phyloP scores from a whole-genome alignment of 2,797 vertebrate genomes.

The Pantherophis vulpinus region DNA sequence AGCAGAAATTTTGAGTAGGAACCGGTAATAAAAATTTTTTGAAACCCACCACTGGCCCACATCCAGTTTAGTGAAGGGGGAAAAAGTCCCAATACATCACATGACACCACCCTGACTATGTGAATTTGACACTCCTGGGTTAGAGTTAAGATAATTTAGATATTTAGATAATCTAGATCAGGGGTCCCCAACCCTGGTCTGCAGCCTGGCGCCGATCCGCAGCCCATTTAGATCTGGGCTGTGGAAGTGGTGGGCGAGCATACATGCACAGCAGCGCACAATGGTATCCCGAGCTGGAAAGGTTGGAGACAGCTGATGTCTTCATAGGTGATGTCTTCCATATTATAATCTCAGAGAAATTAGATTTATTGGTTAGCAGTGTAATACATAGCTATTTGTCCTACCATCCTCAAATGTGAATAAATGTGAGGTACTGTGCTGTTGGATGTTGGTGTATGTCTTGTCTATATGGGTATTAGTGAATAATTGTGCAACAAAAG shows the following conservation, averaged over 20 bases:
- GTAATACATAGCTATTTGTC: background rate
- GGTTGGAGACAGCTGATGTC: no score
- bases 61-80: no score
- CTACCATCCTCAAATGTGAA: background rate
- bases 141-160: background rate
- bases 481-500: background rate
- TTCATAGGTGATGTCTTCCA: background rate
- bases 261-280: no score
- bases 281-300: no score
- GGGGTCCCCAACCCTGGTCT: no score
- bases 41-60: no score
- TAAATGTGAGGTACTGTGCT: background rate
- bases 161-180: background rate
- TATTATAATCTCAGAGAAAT: background rate
- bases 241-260: no score
- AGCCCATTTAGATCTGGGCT: no score
- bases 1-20: no score
- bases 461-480: background rate
- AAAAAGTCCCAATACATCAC: no score
- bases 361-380: background rate
- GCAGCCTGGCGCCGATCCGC: accelerated
- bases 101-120: accelerated
- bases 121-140: no score
- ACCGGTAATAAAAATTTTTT: no score
- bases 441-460: background rate